Conservation (phyloP, 2,113 vertebrate species). For the Protomyctophum bolini region DNA sequence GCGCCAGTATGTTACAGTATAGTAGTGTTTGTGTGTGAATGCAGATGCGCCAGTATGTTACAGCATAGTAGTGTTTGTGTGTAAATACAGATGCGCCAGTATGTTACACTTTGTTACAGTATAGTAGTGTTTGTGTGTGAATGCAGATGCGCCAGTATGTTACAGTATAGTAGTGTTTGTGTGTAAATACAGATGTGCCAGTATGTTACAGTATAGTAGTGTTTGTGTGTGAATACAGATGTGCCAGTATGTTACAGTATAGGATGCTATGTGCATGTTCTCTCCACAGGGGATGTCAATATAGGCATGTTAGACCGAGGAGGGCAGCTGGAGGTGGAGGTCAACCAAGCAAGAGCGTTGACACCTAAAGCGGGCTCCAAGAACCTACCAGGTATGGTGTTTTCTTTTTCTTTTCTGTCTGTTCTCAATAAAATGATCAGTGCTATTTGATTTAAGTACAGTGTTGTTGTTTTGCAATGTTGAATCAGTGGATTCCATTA, state of each 20-base stretch:
- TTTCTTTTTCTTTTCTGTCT: no score
- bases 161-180: not conserved
- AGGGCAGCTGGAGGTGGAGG: constrained; percentile 95
- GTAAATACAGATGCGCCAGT: no score
- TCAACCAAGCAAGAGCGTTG: constrained; percentile 92
- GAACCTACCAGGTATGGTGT: constrained; percentile 86
- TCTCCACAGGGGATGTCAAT: constrained; percentile 88
- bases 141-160: not conserved
- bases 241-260: not conserved
- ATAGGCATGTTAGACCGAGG: constrained; percentile 89
- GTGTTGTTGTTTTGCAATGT: no score
- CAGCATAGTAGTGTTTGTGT: no score
- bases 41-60: not conserved
- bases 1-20: no score
- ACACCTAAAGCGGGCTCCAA: constrained; percentile 93
- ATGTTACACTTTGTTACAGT: no score
- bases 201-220: no score
- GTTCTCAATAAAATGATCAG: no score
- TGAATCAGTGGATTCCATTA: no score
- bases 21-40: no score
- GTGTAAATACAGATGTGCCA: not conserved
- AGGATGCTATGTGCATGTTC: constrained; percentile 2
- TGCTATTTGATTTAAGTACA: no score
- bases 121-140: not conserved
- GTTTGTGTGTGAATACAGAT: not conserved